Evolutionary conservation across 1,140 invertebrate species (phyloP), one percentile per base, ranked within the genome.

Genomic region (Neotoxoptera formosana): DNA sequence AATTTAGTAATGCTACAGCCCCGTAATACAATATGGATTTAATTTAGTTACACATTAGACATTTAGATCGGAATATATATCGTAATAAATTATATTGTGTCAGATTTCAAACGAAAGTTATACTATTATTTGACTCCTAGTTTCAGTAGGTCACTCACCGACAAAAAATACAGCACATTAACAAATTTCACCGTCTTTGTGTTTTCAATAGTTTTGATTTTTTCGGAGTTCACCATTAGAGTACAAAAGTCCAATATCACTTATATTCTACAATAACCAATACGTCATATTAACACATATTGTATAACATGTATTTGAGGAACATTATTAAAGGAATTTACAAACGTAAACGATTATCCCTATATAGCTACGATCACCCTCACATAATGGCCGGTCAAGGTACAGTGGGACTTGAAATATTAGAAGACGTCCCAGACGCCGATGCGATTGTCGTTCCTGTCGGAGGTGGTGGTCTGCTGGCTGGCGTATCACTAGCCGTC

Each of bases 361-460:
- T 0, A 20, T 95, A 11, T 95, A 98, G 98, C 4, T 99, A 98
- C 95, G 98, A 99, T 95, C 98, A 99, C 95, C 98, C 98, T 0
- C 96, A 99, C 94, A 98, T 99, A 83, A 97, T 99, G 95, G 98
- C 98, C 7, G 98, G 98, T 0, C 98, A 99, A 95, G 98, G 98
- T 21, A 99, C 98, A 0, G 97, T 99, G 94, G 98, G 98, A 2
- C 95, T 99, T 94, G 98, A 99, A 95, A 98, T 99, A 86, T 95
- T 98, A 9, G 98, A 99, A 94, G 98, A 99, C 95, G 97, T 98
- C 0, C 95, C 96, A 0, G 96, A 97, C 93, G 96, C 97, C 2
- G 97, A 98, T 95, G 97, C 97, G 2, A 96, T 98, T 6, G 95
- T 98, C 30, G 97, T 99, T 9, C 98, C 98, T 0, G 97, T 99